Evolutionary conservation across 2,113 vertebrate species (phyloP).

Genomic region (Thamnaconus septentrionalis): DNA sequence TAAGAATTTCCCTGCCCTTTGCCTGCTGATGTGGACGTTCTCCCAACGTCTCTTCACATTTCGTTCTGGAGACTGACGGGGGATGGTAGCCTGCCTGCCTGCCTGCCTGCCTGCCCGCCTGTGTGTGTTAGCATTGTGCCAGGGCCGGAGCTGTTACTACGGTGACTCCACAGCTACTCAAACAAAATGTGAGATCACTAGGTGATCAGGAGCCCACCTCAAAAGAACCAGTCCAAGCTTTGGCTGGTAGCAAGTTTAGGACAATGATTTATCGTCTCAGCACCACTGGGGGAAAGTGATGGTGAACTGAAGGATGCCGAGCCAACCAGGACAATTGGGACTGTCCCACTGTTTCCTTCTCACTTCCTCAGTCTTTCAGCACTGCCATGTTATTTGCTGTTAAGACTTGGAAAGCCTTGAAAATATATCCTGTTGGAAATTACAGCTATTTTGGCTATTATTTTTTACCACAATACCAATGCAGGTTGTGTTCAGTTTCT

Average conservation of each 20-base stretch:
- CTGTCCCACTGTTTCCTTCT: conserved; percentile 28
- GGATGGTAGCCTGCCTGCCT: conserved; percentile 32
- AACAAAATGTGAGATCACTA: conserved; percentile 48
- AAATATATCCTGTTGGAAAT: too few relatives aligned
- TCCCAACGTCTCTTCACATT: conserved; percentile 29
- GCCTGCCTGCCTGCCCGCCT: conserved; percentile 42
- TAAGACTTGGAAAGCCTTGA: not conserved
- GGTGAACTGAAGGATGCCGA: conserved; percentile 38
- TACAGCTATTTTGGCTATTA: too few relatives aligned
- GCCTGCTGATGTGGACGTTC: conserved; percentile 3
- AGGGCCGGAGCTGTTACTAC: conserved; percentile 66
- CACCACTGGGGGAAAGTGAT: conserved; percentile 23
- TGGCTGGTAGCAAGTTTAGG: conserved; percentile 11
- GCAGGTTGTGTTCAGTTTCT: too few relatives aligned
- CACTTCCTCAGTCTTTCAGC: conserved; percentile 13
- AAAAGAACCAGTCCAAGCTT: conserved; percentile 42
- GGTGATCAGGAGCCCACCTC: conserved; percentile 38
- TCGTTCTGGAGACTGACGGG: conserved; percentile 19
- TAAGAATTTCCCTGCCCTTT: not conserved
- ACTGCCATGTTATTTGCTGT: conserved; percentile 4
- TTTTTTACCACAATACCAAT: too few relatives aligned
- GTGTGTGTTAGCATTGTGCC: conserved; percentile 16
- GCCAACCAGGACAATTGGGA: conserved; percentile 1
- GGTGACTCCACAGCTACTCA: conserved; percentile 64
- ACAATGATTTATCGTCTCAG: conserved; percentile 35